Percentiles rank a stretch among this genome's conserved stretches.
Conservation (phyloP, 2,797 vertebrate genomes). For the Denticeps clupeoides region DNA sequence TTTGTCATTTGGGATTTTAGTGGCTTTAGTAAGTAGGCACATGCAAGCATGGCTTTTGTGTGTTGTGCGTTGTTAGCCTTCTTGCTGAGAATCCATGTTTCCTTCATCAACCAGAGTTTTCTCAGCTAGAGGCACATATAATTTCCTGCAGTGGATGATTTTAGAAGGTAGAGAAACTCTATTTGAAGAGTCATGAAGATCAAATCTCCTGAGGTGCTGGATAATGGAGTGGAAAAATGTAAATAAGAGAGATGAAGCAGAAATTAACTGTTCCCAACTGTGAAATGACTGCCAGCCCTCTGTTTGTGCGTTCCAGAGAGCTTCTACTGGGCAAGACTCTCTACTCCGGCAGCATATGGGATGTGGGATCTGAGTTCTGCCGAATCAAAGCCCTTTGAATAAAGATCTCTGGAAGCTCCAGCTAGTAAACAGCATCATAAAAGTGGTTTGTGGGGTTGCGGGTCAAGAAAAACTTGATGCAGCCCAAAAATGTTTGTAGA, state of each 20-base stretch:
- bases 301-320: conserved; percentile 57
- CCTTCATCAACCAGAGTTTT: no score
- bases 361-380: conserved; percentile 63
- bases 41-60: neutral
- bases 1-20: neutral
- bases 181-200: no score
- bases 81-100: no score
- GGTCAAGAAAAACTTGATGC: conserved; percentile 58
- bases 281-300: conserved; percentile 64
- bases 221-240: neutral
- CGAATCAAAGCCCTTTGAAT: conserved; percentile 62
- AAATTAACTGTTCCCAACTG: conserved; percentile 42
- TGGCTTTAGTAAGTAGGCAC: neutral
- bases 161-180: no score
- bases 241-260: conserved; percentile 13
- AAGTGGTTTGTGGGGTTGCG: conserved; percentile 57
- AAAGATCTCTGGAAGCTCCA: conserved; percentile 62
- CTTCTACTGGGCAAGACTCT: conserved; percentile 27
- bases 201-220: conserved; percentile 29
- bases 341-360: conserved; percentile 57
- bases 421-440: conserved; percentile 67
- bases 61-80: conserved; percentile 1
- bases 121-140: no score
- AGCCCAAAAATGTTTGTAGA: no score
- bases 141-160: no score